A percentile compares a stretch with the other conserved stretches of the same genome.
Conservation (phyloP, 2,797 vertebrate genomes). For the Phataginus tetradactyla region DNA sequence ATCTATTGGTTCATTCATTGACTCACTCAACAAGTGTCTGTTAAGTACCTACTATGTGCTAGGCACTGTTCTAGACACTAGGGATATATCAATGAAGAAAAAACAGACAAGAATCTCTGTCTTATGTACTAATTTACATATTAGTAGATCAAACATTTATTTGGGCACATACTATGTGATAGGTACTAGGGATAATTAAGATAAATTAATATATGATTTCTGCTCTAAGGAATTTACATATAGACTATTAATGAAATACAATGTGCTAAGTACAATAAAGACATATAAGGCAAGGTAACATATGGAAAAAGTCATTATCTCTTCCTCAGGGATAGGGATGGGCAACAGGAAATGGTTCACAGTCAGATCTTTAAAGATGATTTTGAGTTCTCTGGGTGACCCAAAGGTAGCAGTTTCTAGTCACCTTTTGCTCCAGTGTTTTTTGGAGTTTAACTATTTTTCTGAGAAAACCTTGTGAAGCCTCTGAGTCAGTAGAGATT, state of each 20-base stretch:
- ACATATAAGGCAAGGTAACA: not conserved
- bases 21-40: not conserved
- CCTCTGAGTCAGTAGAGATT: not conserved
- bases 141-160: not conserved
- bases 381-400: not conserved
- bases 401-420: not conserved
- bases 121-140: not conserved
- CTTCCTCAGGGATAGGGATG: not conserved
- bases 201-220: not conserved
- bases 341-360: not conserved
- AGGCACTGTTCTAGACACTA: not conserved
- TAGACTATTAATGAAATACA: not conserved
- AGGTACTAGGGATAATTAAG: not conserved
- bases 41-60: not conserved
- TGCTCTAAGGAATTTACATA: not conserved
- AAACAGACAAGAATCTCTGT: not conserved
- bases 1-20: not conserved
- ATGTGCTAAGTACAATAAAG: not conserved
- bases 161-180: not conserved
- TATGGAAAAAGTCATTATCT: not conserved
- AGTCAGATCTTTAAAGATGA: not conserved
- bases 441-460: constrained; percentile 21
- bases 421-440: not conserved
- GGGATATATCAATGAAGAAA: not conserved
- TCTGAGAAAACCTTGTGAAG: not conserved